Conservation (phyloP, 2,888 invertebrate genomes). For the Agelastica alni region DNA sequence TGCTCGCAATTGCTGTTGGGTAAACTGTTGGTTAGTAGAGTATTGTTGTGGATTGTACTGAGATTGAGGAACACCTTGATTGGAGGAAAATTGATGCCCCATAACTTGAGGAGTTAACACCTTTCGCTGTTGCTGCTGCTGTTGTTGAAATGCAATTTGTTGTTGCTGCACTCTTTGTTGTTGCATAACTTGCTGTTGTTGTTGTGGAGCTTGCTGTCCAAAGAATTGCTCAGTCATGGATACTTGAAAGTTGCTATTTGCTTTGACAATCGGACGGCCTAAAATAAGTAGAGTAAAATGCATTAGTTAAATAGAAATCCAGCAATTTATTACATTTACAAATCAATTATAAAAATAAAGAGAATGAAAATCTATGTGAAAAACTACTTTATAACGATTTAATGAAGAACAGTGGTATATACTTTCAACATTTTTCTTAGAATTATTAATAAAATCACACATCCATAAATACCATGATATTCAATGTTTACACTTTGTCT, state of each 20-base stretch:
- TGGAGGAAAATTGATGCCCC: slow-evolving; percentile 28
- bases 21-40: slow-evolving; percentile 41
- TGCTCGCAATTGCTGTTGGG: slow-evolving; percentile 47
- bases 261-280: slow-evolving; percentile 65
- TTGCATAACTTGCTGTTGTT: slow-evolving; percentile 32
- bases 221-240: slow-evolving; percentile 53
- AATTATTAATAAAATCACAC: too few species aligned
- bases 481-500: too few species aligned
- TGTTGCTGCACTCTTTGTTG: slow-evolving; percentile 32
- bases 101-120: slow-evolving; percentile 2
- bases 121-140: slow-evolving; percentile 24
- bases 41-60: slow-evolving; percentile 41
- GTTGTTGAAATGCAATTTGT: slow-evolving; percentile 22
- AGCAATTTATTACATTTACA: neutral
- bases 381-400: too few species aligned
- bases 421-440: too few species aligned
- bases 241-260: slow-evolving; percentile 54
- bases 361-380: too few species aligned
- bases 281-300: neutral
- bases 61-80: slow-evolving; percentile 36
- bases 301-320: neutral
- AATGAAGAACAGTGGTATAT: too few species aligned
- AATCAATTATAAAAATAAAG: too few species aligned
- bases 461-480: too few species aligned
- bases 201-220: slow-evolving; percentile 48